Percentiles rank a stretch among this genome's conserved stretches.
Conservation (phyloP, 37 sponge, comb jelly and placozoan species). For the Crambe crambe region DNA sequence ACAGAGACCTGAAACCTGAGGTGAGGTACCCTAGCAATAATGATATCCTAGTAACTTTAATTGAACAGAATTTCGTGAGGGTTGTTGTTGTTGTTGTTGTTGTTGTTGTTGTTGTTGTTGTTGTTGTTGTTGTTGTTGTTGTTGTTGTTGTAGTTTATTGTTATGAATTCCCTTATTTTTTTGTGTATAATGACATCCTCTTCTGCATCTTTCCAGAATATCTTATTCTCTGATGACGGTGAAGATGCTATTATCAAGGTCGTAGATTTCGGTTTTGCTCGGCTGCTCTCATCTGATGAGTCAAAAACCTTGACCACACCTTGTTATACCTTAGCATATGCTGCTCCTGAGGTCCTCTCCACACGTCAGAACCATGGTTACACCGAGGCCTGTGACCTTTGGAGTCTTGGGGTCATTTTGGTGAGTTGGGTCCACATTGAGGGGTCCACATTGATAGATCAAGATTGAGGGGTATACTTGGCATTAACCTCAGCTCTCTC, state of each 20-base stretch:
- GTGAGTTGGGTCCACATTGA: slow-evolving; percentile 34
- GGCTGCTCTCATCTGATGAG: slow-evolving; percentile 60
- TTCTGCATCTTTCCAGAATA: slow-evolving; percentile 59
- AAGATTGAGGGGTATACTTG: background rate
- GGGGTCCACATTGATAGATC: background rate
- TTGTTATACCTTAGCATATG: slow-evolving; percentile 92
- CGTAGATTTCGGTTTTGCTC: slow-evolving; percentile 95
- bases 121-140: too few species aligned
- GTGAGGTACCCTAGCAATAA: slow-evolving; percentile 22
- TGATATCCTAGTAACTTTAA: too few species aligned
- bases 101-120: too few species aligned
- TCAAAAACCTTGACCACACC: slow-evolving; percentile 83
- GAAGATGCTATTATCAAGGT: slow-evolving; percentile 70
- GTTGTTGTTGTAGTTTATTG: too few species aligned
- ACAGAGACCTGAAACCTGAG: slow-evolving; percentile 97
- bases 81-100: too few species aligned
- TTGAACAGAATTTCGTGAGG: too few species aligned
- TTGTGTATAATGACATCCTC: background rate
- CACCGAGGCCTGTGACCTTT: slow-evolving; percentile 92
- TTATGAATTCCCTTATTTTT: too few species aligned
- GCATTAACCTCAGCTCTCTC: background rate
- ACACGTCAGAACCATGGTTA: slow-evolving; percentile 62
- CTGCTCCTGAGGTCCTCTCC: slow-evolving; percentile 95
- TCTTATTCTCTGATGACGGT: slow-evolving; percentile 57
- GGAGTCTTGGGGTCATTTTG: slow-evolving; percentile 97